phyloP scores from a whole-genome alignment of 2,888 invertebrate species.

The Lordiphosa andalusiaca region DNA sequence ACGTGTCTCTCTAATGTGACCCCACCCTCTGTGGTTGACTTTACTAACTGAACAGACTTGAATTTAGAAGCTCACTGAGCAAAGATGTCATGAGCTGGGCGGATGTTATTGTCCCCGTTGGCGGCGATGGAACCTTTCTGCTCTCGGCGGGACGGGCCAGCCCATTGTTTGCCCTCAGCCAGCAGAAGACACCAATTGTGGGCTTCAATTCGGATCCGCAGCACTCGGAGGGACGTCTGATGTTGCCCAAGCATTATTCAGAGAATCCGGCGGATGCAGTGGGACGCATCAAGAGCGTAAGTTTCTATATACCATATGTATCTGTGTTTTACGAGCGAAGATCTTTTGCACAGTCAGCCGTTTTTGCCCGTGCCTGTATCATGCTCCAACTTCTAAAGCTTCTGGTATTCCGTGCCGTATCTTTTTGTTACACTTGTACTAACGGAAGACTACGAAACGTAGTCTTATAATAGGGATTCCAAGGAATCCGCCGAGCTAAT shows the following conservation, averaged over 20 bases:
- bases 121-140: conserved; percentile 98
- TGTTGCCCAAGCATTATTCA: conserved; percentile 92
- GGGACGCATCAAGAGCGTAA: conserved; percentile 87
- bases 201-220: conserved; percentile 98
- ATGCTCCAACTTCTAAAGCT: no score
- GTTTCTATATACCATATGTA: conserved; percentile 20
- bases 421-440: no score
- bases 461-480: no score
- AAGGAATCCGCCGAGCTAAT: no score
- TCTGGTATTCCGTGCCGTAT: no score
- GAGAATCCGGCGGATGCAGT: conserved; percentile 89
- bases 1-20: conserved; percentile 52
- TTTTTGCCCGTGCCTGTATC: no score
- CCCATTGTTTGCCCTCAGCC: conserved; percentile 78
- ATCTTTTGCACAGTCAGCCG: no score
- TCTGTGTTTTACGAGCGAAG: no score
- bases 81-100: conserved; percentile 92
- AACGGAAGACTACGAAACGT: no score
- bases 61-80: conserved; percentile 80
- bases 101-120: conserved; percentile 92
- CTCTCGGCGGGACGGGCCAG: conserved; percentile 87
- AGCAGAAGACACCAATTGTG: conserved; percentile 91
- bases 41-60: conserved; percentile 78
- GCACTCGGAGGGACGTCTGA: conserved; percentile 95
- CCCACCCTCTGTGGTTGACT: conserved; percentile 43